A percentile compares a stretch with the other conserved stretches of the same genome.
These are phyloP conservation scores for Phalera bucephala DNA, from an alignment of 2,888 invertebrate species.

Conservation along the genomic window DNA sequence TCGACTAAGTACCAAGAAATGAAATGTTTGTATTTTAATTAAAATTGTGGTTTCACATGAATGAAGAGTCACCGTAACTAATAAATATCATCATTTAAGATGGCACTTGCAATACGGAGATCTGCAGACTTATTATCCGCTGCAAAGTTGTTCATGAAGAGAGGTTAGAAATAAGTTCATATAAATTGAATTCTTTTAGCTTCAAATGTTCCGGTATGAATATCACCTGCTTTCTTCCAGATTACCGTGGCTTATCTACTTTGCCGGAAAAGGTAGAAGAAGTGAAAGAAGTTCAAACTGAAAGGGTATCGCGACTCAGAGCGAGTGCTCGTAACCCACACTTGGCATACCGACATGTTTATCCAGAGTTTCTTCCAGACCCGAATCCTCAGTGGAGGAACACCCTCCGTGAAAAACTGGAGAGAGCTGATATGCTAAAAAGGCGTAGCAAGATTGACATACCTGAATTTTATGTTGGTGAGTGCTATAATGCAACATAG, in stretches of 20 bases:
- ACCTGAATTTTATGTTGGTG: slow-evolving; percentile 99
- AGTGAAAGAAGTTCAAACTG: slow-evolving; percentile 11
- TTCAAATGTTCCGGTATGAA: background rate
- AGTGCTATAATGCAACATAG: slow-evolving; percentile 50
- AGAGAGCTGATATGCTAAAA: slow-evolving; percentile 95
- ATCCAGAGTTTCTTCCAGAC: slow-evolving; percentile 96
- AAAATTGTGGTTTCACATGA: too few relatives aligned
- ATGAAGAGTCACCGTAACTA: too few relatives aligned
- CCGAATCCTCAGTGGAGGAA: slow-evolving; percentile 91
- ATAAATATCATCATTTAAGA: slow-evolving; percentile 20
- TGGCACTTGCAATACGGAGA: slow-evolving; percentile 61
- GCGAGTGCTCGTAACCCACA: slow-evolving; percentile 51
- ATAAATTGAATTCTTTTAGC: too few relatives aligned
- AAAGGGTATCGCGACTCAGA: slow-evolving; percentile 35
- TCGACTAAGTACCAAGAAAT: too few relatives aligned
- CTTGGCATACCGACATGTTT: slow-evolving; percentile 86
- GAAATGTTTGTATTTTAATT: too few relatives aligned
- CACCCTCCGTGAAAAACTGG: slow-evolving; percentile 91
- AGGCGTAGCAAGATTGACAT: slow-evolving; percentile 92
- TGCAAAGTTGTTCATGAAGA: slow-evolving; percentile 62
- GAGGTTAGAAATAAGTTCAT: slow-evolving; percentile 54
- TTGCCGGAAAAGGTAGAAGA: slow-evolving; percentile 49
- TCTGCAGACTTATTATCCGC: slow-evolving; percentile 43
- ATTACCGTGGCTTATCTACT: slow-evolving; percentile 55
- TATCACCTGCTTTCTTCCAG: slow-evolving; percentile 34